Conservation (phyloP, 64 coral and sea anemone genomes). For the Pocillopora verrucosa region DNA sequence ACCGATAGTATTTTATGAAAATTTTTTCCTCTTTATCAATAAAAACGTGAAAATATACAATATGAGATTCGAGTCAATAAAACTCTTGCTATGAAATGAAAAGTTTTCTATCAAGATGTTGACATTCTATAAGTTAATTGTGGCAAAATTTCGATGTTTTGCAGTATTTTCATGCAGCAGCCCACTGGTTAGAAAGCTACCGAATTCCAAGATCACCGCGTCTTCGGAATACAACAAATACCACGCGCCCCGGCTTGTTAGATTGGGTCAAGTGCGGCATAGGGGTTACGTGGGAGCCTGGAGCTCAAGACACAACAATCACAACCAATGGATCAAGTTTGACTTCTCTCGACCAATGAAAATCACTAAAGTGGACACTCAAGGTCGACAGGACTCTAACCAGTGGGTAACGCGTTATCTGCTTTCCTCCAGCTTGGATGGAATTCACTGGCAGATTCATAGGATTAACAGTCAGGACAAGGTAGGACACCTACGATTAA, state of each 20-base stretch:
- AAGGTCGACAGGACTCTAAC: slow-evolving; percentile 37
- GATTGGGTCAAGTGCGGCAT: slow-evolving; percentile 5
- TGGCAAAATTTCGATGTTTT: background rate
- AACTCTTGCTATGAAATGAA: too few relatives aligned
- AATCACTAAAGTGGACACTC: slow-evolving; percentile 45
- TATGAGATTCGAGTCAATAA: too few relatives aligned
- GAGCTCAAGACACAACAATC: slow-evolving; percentile 43
- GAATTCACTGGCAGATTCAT: slow-evolving; percentile 50
- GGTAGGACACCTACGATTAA: background rate
- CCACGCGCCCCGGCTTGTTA: slow-evolving; percentile 10
- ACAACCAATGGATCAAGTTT: slow-evolving; percentile 74
- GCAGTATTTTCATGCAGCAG: background rate
- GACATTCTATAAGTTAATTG: too few relatives aligned
- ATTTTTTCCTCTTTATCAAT: too few relatives aligned
- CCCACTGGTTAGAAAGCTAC: slow-evolving; percentile 23
- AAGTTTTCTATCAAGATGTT: too few relatives aligned
- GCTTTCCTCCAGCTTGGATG: slow-evolving; percentile 48
- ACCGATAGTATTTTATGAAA: too few relatives aligned
- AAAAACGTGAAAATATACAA: too few relatives aligned
- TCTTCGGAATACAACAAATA: slow-evolving; percentile 39
- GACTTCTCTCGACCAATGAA: slow-evolving; percentile 47
- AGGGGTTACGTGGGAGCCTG: slow-evolving; percentile 22
- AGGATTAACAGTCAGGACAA: slow-evolving; percentile 40
- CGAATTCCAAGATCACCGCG: slow-evolving; percentile 46
- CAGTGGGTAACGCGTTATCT: slow-evolving; percentile 37